Percentiles rank a stretch among this genome's conserved stretches.
Evolutionary conservation across 2,888 invertebrate species (phyloP).

Genomic region (Drosophila koepferae): DNA sequence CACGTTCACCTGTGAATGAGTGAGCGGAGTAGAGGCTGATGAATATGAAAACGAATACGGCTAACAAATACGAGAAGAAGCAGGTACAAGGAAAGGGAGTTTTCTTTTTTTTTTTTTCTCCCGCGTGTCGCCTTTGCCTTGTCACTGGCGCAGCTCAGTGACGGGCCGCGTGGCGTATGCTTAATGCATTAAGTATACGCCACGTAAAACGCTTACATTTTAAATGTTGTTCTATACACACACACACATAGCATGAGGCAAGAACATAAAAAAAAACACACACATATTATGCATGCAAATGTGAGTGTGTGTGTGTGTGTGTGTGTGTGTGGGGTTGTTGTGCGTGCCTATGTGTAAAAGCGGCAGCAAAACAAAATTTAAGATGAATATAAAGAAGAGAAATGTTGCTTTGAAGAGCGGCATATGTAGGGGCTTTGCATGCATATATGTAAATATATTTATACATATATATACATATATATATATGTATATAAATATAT

Average conservation of each 20-base stretch:
- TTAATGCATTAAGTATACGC: slow-evolving; percentile 79
- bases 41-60: background rate
- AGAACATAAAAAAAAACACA: slow-evolving; percentile 64
- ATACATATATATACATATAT: slow-evolving; percentile 13
- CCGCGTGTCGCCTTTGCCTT: slow-evolving; percentile 28
- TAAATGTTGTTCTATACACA: slow-evolving; percentile 57
- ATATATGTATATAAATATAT: slow-evolving; percentile 17
- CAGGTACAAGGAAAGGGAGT: background rate
- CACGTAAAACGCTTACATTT: slow-evolving; percentile 77
- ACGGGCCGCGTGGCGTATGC: slow-evolving; percentile 55
- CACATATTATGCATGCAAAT: slow-evolving; percentile 52
- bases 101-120: slow-evolving; percentile 3
- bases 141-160: slow-evolving; percentile 27
- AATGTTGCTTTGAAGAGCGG: slow-evolving; percentile 57
- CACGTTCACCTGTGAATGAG: slow-evolving; percentile 89
- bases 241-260: slow-evolving; percentile 29
- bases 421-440: slow-evolving; percentile 41
- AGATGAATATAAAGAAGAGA: slow-evolving; percentile 35
- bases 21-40: background rate
- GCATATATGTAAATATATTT: slow-evolving; percentile 8
- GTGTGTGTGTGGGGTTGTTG: slow-evolving; percentile 19
- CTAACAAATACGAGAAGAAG: background rate
- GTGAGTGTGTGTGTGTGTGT: slow-evolving; percentile 11
- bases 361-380: slow-evolving; percentile 39
- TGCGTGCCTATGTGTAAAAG: slow-evolving; percentile 57